These are phyloP conservation scores for Notoglanidium macrostoma DNA, from an alignment of 2,797 vertebrate genomes.

Conservation along the genomic window DNA sequence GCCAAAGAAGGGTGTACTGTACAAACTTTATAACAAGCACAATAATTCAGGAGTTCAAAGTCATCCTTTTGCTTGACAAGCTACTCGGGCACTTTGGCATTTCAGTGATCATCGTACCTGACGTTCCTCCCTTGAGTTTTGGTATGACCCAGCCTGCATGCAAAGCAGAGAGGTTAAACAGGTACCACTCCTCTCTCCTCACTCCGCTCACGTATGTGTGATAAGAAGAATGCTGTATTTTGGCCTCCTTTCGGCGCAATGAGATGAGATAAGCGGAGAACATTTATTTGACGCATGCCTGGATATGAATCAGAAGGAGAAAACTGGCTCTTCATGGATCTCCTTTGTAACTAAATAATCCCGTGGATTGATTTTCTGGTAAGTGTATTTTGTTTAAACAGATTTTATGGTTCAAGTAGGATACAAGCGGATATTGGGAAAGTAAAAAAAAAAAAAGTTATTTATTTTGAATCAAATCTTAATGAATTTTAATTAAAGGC, in stretches of 20 bases:
- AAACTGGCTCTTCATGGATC: not conserved
- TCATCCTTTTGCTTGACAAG: constrained; percentile 18
- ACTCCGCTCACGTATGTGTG: not conserved
- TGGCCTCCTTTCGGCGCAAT: constrained; percentile 46
- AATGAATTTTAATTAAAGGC: not conserved
- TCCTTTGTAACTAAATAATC: not conserved
- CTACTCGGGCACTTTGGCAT: not conserved
- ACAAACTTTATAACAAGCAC: constrained; percentile 1
- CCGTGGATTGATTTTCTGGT: constrained; percentile 16
- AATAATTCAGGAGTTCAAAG: constrained; percentile 19
- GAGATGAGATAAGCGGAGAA: constrained; percentile 25
- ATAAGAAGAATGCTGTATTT: constrained; percentile 67
- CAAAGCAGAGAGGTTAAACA: constrained; percentile 15
- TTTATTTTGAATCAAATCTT: not conserved
- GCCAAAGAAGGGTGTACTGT: not conserved
- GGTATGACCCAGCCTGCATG: constrained; percentile 10
- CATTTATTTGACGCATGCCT: not conserved
- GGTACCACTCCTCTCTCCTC: constrained; percentile 11
- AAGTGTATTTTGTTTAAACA: not conserved
- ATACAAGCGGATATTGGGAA: not conserved
- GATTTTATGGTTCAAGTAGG: not conserved
- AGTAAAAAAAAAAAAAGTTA: not conserved
- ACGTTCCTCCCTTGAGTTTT: constrained; percentile 24
- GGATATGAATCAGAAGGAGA: constrained; percentile 6
- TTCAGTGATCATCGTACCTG: not conserved